Evolutionary conservation across 2,797 vertebrate species (phyloP).

Genomic region (Cyprinella venusta): DNA sequence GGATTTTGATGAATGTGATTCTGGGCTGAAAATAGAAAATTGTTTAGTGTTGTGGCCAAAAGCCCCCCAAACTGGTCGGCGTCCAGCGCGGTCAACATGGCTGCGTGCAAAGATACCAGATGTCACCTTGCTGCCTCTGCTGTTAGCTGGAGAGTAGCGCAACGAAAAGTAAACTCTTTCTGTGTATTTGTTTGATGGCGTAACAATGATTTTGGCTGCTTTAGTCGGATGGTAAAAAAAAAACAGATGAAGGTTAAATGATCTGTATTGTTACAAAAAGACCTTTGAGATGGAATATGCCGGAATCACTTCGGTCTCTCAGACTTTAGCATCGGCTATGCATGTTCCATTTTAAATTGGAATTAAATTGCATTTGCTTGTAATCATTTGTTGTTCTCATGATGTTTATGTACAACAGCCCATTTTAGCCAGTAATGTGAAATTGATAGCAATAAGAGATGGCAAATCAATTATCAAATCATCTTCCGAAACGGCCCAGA

Average conservation of each 20-base stretch:
- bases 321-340: not conserved
- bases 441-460: constrained; percentile 26
- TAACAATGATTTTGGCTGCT: constrained; percentile 25
- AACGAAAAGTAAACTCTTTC: constrained; percentile 44
- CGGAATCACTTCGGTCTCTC: not conserved
- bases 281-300: constrained; percentile 23
- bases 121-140: constrained; percentile 57
- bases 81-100: constrained; percentile 57
- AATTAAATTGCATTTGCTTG: constrained; percentile 1
- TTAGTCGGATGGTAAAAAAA: constrained; percentile 10
- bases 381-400: constrained; percentile 1
- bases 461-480: constrained; percentile 40
- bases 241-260: constrained; percentile 25
- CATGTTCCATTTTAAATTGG: constrained; percentile 6
- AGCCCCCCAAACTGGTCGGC: constrained; percentile 37
- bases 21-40: constrained; percentile 41
- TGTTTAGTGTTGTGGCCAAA: constrained; percentile 36
- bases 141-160: constrained; percentile 35
- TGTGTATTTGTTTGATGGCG: constrained; percentile 40
- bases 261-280: not conserved
- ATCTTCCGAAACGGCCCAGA: constrained; percentile 21
- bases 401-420: constrained; percentile 12
- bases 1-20: constrained; percentile 20
- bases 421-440: not conserved
- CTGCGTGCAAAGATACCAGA: constrained; percentile 55